Percentiles rank a stretch among this genome's conserved stretches.
Evolutionary conservation across 2,797 vertebrate genomes (phyloP).

Genomic region (Sebastolobus altivelis): DNA sequence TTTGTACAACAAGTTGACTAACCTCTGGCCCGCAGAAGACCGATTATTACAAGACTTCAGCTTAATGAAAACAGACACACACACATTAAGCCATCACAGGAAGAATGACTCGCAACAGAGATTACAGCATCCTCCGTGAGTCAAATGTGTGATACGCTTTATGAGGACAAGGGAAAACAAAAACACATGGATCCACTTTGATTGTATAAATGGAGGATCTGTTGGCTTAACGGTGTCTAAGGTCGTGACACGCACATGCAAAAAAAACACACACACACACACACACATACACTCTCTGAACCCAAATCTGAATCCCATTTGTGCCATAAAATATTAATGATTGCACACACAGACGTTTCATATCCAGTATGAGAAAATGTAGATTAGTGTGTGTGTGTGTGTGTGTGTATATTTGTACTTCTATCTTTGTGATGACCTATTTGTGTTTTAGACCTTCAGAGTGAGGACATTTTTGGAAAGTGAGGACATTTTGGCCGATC

Average conservation of each 20-base stretch:
- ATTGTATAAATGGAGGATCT: constrained; percentile 54
- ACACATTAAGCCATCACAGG: constrained; percentile 60
- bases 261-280: constrained; percentile 11
- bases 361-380: constrained; percentile 38
- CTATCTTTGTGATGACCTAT: background rate
- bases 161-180: constrained; percentile 54
- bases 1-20: constrained; percentile 44
- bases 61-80: constrained; percentile 71
- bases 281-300: constrained; percentile 6
- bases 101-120: constrained; percentile 51
- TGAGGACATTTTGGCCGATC: background rate
- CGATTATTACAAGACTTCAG: constrained; percentile 59
- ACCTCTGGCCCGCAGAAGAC: constrained; percentile 62
- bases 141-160: constrained; percentile 58
- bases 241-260: constrained; percentile 26
- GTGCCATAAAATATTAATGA: constrained; percentile 45
- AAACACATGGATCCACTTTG: constrained; percentile 70
- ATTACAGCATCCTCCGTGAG: constrained; percentile 60
- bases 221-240: constrained; percentile 32
- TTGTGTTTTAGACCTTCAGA: background rate
- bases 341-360: constrained; percentile 27
- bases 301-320: constrained; percentile 36
- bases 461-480: background rate
- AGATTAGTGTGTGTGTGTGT: constrained; percentile 11
- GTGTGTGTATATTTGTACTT: constrained; percentile 2